These are phyloP conservation scores for Hipposideros armiger DNA, from an alignment of 2,113 vertebrate species.

Conservation along the genomic window DNA sequence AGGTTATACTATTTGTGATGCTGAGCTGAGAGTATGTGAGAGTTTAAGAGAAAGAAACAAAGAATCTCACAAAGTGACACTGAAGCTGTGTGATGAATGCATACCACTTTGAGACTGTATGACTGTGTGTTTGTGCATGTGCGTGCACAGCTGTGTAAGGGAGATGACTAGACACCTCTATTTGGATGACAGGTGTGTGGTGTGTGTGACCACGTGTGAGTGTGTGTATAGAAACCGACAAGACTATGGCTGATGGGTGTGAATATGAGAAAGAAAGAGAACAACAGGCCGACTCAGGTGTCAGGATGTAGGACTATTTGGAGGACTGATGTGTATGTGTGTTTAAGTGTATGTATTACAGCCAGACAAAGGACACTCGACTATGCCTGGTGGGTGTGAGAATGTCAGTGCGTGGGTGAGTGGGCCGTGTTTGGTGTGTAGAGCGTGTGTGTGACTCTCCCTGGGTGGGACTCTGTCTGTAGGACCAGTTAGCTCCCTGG, in stretches of 20 bases:
- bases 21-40: not conserved
- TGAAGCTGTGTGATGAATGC: not conserved
- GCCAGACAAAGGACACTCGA: not conserved
- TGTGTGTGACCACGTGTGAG: no score
- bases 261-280: not conserved
- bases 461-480: not conserved
- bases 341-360: not conserved
- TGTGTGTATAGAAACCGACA: no score
- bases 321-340: not conserved
- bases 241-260: not conserved
- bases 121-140: not conserved
- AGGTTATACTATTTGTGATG: not conserved
- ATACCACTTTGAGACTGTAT: not conserved
- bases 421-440: not conserved
- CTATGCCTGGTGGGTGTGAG: not conserved
- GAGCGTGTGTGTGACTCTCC: not conserved
- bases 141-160: not conserved
- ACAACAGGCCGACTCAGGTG: not conserved
- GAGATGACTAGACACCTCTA: not conserved
- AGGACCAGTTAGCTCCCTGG: not conserved
- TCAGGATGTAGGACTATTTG: not conserved
- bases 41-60: constrained; percentile 48
- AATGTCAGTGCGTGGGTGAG: not conserved
- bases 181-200: not conserved
- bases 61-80: not conserved